Base-by-base conservation (phyloP, 2,797 vertebrate genomes). In the Pterois miles region DNA sequence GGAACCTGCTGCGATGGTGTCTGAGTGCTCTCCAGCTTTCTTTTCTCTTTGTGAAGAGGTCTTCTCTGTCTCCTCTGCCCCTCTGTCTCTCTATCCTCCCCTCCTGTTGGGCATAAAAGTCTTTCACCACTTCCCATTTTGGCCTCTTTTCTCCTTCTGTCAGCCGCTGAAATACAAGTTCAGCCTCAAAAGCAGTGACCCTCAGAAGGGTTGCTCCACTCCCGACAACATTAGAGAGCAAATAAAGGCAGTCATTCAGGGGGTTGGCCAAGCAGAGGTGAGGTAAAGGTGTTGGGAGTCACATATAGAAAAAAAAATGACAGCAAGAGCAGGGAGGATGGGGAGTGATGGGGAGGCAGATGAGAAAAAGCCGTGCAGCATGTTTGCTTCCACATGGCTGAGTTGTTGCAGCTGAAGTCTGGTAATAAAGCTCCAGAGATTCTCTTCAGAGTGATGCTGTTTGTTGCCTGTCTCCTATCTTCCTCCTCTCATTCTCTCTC, bases 351-450 rank as follows among this genome's bases (percentile, higher is more conserved):
- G 25, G 12, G 53, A 62, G 68, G 54, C 22, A 27, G 65, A 76
- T 69, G 74, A 78, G 62, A 74, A 78, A 78, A 87, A 63, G 53
- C 64, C 70, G 68, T 66, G 64, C 74, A 72, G 65, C 74, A 75
- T 78, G 78, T 91, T 90, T 86, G 66, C 76, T 81, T 82, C 71
- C 53, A 78, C 71, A 77, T 48, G 80, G 73, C 38, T 85, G 79
- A 90, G 64, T 76, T 86, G 84, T 78, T 89, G 77, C 67, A 85
- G 68, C 79, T 85, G 81, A 83, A 87, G 83, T 88, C 84, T 84
- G 76, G 58, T 88, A 91, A 91, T 85, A 88, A 89, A 91, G 66
- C 88, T 88, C 87, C 52, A 78, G 81, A 89, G 88, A 91, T 79
- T 58, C 56, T 76, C 63, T 27, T 80, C 56, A 81, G 60, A 75